phyloP scores from a whole-genome alignment of 2,888 invertebrate genomes.

The Hecatera dysodea region DNA sequence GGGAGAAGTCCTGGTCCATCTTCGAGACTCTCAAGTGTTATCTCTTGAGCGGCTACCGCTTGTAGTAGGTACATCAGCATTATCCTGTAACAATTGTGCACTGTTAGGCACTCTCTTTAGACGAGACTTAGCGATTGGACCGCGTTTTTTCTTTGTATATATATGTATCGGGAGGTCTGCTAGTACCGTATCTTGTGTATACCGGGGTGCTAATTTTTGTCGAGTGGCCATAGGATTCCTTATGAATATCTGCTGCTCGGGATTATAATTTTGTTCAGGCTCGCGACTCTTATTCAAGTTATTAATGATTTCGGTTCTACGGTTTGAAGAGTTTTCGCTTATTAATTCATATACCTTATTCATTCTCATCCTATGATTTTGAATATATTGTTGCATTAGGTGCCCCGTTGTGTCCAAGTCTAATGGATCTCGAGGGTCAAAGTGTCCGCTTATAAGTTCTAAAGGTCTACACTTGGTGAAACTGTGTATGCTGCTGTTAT shows the following conservation, averaged over 20 bases:
- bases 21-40: no score
- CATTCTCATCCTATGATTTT: background rate
- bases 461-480: slow-evolving; percentile 9
- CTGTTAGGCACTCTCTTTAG: background rate
- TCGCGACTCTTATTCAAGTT: no score
- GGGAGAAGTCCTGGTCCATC: no score
- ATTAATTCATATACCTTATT: no score
- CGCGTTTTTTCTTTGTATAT: background rate
- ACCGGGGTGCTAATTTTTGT: background rate
- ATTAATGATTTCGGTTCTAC: no score
- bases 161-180: background rate
- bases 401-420: no score
- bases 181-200: background rate
- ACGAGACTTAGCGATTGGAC: background rate
- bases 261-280: background rate
- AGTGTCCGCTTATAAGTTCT: background rate
- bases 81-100: background rate
- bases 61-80: no score
- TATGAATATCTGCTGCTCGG: background rate
- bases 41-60: no score
- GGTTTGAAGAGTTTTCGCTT: no score
- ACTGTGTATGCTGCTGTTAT: slow-evolving; percentile 5
- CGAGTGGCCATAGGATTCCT: background rate
- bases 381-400: background rate
- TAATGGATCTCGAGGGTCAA: background rate